Evolutionary conservation across 2,797 vertebrate species (phyloP).

Genomic region (Callimico goeldii): DNA sequence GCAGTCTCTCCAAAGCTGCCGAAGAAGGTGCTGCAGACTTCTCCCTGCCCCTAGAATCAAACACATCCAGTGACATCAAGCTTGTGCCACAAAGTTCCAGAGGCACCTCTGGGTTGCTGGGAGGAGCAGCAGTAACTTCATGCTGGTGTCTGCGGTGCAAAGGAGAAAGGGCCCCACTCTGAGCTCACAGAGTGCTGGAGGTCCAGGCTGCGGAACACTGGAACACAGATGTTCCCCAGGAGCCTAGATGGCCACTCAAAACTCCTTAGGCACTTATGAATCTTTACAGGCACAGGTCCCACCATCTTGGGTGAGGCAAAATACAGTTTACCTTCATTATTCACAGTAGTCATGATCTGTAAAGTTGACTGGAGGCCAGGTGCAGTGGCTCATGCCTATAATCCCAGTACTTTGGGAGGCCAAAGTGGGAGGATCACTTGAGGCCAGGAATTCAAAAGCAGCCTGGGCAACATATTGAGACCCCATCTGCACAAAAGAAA

Average conservation of each 20-base stretch:
- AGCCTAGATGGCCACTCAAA: neutral
- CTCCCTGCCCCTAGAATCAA: neutral
- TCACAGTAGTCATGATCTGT: neutral
- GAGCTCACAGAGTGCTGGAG: neutral
- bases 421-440: too few relatives aligned
- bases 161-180: neutral
- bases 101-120: neutral
- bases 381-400: neutral
- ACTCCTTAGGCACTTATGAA: neutral
- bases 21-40: neutral
- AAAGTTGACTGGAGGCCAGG: neutral
- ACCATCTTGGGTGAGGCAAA: neutral
- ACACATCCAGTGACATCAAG: neutral
- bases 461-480: too few relatives aligned
- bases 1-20: neutral
- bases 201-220: neutral
- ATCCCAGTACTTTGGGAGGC: too few relatives aligned
- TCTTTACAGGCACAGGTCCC: neutral
- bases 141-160: neutral
- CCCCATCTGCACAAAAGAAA: too few relatives aligned
- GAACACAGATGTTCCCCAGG: neutral
- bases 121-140: neutral
- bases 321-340: neutral
- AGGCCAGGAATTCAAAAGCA: too few relatives aligned
- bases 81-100: neutral